These are phyloP conservation scores for Carduelis carduelis DNA, from an alignment of 2,797 vertebrate species.

Conservation along the genomic window DNA sequence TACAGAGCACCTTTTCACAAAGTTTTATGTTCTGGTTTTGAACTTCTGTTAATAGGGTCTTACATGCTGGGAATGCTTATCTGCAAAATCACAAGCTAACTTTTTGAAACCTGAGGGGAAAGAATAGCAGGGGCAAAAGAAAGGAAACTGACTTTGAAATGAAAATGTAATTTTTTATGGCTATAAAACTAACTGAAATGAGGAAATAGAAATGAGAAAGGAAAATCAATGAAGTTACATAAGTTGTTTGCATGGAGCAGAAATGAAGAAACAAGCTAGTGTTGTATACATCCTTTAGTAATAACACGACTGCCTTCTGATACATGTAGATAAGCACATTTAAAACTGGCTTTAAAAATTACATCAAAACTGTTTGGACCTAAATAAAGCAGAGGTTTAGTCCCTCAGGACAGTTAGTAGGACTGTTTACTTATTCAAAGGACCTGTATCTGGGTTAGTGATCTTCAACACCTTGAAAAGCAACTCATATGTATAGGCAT, in stretches of 20 bases:
- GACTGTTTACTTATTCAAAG: neutral
- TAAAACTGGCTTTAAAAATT: neutral
- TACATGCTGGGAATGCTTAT: neutral
- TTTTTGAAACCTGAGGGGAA: neutral
- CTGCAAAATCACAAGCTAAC: conserved; percentile 9
- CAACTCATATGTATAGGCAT: neutral
- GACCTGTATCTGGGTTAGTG: neutral
- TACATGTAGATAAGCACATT: neutral
- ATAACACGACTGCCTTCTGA: neutral
- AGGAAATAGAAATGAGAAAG: neutral
- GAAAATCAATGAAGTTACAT: neutral
- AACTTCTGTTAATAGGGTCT: neutral
- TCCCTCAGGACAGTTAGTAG: neutral
- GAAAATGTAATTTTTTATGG: conserved; percentile 19
- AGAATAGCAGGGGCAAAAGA: neutral
- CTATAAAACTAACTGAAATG: conserved; percentile 9
- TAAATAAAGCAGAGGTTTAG: neutral
- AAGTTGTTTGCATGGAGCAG: neutral
- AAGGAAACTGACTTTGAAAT: neutral
- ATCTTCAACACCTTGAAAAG: neutral
- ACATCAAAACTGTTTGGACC: neutral
- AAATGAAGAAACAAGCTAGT: neutral
- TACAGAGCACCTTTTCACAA: neutral
- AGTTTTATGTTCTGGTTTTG: neutral
- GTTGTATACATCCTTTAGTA: neutral